Evolutionary conservation across 37 sponge, comb jelly and placozoan genomes (phyloP), one percentile per base, ranked within the genome.

Genomic region (Oscarella lobularis): DNA sequence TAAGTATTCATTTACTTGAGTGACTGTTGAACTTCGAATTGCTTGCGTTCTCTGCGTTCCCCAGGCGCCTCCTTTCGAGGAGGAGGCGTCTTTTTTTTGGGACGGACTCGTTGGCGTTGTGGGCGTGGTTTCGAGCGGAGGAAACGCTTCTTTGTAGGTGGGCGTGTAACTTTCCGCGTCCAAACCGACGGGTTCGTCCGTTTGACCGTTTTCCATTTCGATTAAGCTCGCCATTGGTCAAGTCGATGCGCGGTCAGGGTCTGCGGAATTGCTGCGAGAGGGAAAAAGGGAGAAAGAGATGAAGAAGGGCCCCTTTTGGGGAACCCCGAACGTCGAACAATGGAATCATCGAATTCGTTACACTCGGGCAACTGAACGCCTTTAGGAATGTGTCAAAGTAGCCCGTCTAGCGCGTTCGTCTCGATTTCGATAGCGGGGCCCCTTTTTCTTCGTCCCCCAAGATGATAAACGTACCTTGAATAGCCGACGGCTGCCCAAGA

Each of bases 111-210:
- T 33, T 2, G 76, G 40, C 34, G 20, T 20, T 20, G 60, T 9
- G 9, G 85, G 87, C 4, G 76, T 41, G 38, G 20, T 20, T 20
- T 9, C 14, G 9, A 90, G 87, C n/a, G 90, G 90, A 33, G 90
- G 90, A 76, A 90, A 90, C 37, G 90, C 90, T 78, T 90, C 90
- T n/a, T 79, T 86, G 38, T 90, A 90, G 9, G 90, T 90, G 0
- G 84, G 87, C 32, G 40, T 77, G 35, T 35, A 4, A 1, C 39
- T 69, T 2, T 38, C 76, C 1, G 9, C 39, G 14, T 2, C 73
- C 35, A 32, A 38, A 1, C 68, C 72, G 31, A 30, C 67, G 5
- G 40, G 67, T 20, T 33, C 72, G 30, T 48, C 60, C 60, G 60
- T 20, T 48, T 20, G 9, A 9, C 20, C 60, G 9, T 20, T 48